These are phyloP conservation scores for Tenualosa ilisha DNA, from an alignment of 2,797 vertebrate species.

Conservation along the genomic window DNA sequence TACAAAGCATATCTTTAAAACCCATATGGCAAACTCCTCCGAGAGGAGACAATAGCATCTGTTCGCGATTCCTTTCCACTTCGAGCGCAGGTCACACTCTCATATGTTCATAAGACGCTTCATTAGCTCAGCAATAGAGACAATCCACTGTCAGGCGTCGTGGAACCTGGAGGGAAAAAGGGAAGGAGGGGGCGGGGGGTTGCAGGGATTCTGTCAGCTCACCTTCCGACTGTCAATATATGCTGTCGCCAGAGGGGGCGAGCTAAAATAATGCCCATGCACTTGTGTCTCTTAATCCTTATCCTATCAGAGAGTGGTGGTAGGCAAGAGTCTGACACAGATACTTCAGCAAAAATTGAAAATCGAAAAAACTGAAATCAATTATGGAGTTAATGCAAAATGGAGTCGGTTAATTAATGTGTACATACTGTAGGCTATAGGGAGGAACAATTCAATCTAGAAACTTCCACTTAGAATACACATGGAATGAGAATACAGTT, in stretches of 20 bases:
- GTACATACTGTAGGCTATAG: not conserved
- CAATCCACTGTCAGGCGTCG: not conserved
- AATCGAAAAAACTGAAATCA: no score
- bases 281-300: not conserved
- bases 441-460: not conserved
- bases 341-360: not conserved
- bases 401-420: not conserved
- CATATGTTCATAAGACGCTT: conserved; percentile 38
- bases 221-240: conserved; percentile 9
- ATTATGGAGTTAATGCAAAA: not conserved
- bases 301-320: not conserved
- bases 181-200: not conserved
- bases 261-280: not conserved
- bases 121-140: conserved; percentile 34
- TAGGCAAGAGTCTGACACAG: not conserved
- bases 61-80: conserved; percentile 35
- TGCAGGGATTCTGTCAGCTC: not conserved
- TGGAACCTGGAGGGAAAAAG: not conserved
- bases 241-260: not conserved
- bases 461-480: not conserved
- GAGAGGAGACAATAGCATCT: conserved; percentile 42
- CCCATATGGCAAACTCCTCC: conserved; percentile 35
- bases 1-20: conserved; percentile 33
- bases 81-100: conserved; percentile 36
- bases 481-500: not conserved